Conservation (phyloP, 2,888 invertebrate species). For the Onthophagus sagittarius region DNA sequence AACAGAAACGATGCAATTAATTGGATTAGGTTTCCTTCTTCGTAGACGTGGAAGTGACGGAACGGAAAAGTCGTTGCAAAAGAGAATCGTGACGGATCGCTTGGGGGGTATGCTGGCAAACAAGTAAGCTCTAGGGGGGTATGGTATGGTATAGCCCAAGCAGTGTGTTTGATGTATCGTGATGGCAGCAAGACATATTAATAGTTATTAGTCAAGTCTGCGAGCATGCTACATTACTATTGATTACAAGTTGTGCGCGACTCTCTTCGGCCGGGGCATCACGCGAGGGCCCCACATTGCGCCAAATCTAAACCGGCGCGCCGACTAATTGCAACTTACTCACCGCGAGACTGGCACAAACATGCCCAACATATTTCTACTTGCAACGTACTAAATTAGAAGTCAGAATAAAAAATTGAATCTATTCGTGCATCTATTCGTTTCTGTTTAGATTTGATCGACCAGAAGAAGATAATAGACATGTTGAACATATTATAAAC, state of each 20-base stretch:
- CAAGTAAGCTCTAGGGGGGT: background rate
- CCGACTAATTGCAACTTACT: conserved; percentile 39
- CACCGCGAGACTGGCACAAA: conserved; percentile 20
- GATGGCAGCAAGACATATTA: conserved; percentile 48
- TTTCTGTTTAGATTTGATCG: too few species aligned
- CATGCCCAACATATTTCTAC: conserved; percentile 23
- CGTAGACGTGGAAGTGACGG: background rate
- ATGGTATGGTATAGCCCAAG: background rate
- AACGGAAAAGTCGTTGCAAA: background rate
- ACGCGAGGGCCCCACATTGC: conserved; percentile 43
- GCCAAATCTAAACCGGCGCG: conserved; percentile 43
- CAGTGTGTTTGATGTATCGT: conserved; percentile 46
- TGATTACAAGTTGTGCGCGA: conserved; percentile 42
- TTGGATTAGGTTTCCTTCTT: background rate
- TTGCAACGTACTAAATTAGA: background rate
- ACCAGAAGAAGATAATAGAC: too few species aligned
- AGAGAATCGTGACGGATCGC: conserved; percentile 6
- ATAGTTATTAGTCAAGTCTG: conserved; percentile 49
- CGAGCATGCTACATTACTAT: conserved; percentile 46
- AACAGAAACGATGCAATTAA: background rate
- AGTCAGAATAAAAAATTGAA: too few species aligned
- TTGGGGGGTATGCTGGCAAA: background rate
- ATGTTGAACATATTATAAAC: too few species aligned
- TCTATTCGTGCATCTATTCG: too few species aligned
- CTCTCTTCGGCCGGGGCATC: conserved; percentile 33